These are phyloP conservation scores for Dyspetes luteomarginatus DNA, from an alignment of 2,888 invertebrate genomes.

Conservation along the genomic window DNA sequence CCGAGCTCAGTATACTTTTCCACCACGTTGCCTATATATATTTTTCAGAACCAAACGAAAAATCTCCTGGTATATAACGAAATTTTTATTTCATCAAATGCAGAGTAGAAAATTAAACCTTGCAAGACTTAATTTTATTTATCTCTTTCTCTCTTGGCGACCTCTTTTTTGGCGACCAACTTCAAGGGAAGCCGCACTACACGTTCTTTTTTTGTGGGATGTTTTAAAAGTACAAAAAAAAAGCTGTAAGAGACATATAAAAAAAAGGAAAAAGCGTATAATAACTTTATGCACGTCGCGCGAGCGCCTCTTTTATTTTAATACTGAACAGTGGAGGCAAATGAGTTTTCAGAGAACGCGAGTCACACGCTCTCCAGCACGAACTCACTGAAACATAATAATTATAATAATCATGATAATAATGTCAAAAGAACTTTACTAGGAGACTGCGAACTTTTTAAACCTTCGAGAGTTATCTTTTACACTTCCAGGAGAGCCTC, in stretches of 20 bases:
- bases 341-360: constrained; percentile 31
- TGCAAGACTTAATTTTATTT: constrained; percentile 29
- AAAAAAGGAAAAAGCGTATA: constrained; percentile 30
- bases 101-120: constrained; percentile 32
- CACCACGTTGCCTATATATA: not conserved
- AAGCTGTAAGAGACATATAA: constrained; percentile 12
- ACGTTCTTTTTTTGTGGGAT: constrained; percentile 10
- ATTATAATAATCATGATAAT: constrained; percentile 26
- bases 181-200: constrained; percentile 38
- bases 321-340: not conserved
- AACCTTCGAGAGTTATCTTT: not conserved
- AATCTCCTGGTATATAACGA: not conserved
- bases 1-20: not conserved
- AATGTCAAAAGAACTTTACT: constrained; percentile 38
- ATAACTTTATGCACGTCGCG: constrained; percentile 39
- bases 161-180: constrained; percentile 35
- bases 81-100: not conserved
- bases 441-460: constrained; percentile 37
- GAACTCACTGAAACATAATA: not conserved
- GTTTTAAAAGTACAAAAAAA: constrained; percentile 32
- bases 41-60: not conserved
- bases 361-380: not conserved
- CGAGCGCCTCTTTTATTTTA: not conserved
- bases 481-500: not conserved
- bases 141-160: constrained; percentile 28